Percentiles rank a stretch among this genome's conserved stretches.
Evolutionary conservation across 2,797 vertebrate species (phyloP).

Genomic region (Rhinichthys osculus): DNA sequence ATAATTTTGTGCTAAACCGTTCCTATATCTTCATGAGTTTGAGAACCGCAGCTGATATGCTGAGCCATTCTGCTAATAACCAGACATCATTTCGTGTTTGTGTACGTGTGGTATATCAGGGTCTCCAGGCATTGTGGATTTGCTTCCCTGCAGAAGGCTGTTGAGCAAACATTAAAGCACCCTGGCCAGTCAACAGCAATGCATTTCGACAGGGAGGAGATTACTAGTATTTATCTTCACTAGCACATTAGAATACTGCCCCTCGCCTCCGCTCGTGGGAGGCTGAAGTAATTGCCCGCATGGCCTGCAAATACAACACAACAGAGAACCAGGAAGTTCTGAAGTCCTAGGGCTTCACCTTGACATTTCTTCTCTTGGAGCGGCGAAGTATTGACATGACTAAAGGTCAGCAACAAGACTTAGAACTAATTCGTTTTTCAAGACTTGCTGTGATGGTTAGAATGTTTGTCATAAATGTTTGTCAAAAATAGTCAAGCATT

Average conservation of each 20-base stretch:
- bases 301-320: constrained; percentile 71
- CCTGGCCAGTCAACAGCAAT: constrained; percentile 59
- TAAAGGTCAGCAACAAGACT: constrained; percentile 1
- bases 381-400: constrained; percentile 32
- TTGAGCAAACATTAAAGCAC: constrained; percentile 56
- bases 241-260: constrained; percentile 79
- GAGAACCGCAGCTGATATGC: constrained; percentile 12
- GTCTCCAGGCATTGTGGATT: constrained; percentile 52
- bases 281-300: constrained; percentile 75
- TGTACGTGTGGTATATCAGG: constrained; percentile 49
- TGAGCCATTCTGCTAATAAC: constrained; percentile 33
- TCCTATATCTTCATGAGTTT: constrained; percentile 20
- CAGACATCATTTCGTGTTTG: constrained; percentile 45
- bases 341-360: constrained; percentile 56
- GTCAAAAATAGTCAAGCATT: neutral
- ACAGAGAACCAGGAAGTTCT: constrained; percentile 65
- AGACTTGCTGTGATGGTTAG: neutral
- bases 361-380: constrained; percentile 49
- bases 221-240: constrained; percentile 82
- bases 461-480: neutral
- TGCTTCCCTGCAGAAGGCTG: constrained; percentile 57
- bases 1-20: constrained; percentile 23
- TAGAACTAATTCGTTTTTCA: neutral
- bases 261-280: constrained; percentile 72
- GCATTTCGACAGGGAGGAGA: constrained; percentile 72